Percentiles rank a stretch among this genome's conserved stretches.
Evolutionary conservation across 2,113 vertebrate species (phyloP).

Genomic region (Microtus montanus): DNA sequence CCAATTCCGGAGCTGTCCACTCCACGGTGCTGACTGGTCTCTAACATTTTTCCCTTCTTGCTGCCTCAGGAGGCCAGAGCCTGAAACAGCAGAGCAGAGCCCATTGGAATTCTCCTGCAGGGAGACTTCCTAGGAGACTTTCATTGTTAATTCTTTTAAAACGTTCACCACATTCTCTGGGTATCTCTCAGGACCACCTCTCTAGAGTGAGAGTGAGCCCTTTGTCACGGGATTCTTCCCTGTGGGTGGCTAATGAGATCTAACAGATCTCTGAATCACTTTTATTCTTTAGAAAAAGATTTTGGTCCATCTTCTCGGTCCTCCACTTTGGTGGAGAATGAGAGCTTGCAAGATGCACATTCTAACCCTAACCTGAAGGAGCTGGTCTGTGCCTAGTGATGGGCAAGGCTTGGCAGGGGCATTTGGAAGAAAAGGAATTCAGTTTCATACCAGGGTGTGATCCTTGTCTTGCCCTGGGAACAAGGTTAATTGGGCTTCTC

Average conservation of each 20-base stretch:
- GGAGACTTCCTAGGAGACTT: neutral
- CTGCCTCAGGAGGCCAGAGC: rapidly evolving
- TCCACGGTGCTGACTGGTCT: neutral
- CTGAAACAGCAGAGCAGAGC: neutral
- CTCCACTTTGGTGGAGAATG: neutral
- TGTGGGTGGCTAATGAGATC: neutral
- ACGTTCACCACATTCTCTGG: neutral
- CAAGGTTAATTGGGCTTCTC: slow-evolving; percentile 42
- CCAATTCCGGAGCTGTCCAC: slow-evolving; percentile 36
- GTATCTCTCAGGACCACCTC: slow-evolving; percentile 34
- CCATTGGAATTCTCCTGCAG: neutral
- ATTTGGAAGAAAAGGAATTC: neutral
- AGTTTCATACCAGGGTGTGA: neutral
- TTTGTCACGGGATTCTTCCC: neutral
- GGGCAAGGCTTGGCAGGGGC: neutral
- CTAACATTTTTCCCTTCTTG: neutral
- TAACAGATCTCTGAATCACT: neutral
- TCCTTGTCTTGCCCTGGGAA: slow-evolving; percentile 12
- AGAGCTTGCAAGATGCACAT: neutral
- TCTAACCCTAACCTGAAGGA: neutral
- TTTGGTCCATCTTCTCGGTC: neutral
- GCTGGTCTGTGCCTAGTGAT: neutral
- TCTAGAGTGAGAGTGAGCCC: neutral
- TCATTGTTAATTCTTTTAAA: slow-evolving; percentile 18
- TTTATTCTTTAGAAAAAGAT: neutral